Base-by-base conservation (phyloP, 2,113 vertebrate species). In the Callospermophilus lateralis region DNA sequence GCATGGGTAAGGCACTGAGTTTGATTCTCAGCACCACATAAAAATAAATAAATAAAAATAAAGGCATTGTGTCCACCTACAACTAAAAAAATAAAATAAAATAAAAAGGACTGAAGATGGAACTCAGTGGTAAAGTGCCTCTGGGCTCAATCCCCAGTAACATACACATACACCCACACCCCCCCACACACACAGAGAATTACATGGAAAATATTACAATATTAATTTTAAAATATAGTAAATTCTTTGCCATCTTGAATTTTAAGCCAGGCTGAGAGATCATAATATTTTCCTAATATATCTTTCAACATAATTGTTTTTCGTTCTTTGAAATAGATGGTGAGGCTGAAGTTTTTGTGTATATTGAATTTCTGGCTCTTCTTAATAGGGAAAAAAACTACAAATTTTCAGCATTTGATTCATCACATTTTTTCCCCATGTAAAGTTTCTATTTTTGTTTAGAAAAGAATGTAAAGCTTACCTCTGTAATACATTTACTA, bases 221-320 rank as follows among this genome's bases (percentile, higher is more conserved):
- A 97, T 97, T 94, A 88, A 48, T 97, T 96, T 90, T 86, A 70
- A 61, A 55, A 68, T 55, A 17, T 4, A 2, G 6, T 20, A 32
- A 55, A 78, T 94, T 95, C 45, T 80, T 74, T 24, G 16, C 39
- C 4, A 93, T 5, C 73, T 88, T 97, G 84, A 96, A 83, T 95
- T 97, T 92, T 95, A 97, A 95, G 4, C 78, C 55, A 90, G 28
- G 65, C 13, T 89, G 89, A 20, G n/a, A 86, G 42, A 72, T 15
- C 0, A 30, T 37, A 48, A 8, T 16, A 8, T 28, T 95, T 96
- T 89, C 81, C 74, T 89, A 1, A 55, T 24, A 70, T 81, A 92
- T 0, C 88, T 95, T 97, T 58, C 4, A 68, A 53, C 0, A 84
- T 95, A 10, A 74, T 95, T 96, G 19, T 89, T 98, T 4, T 79